Base-by-base conservation (phyloP, 2,113 vertebrate genomes). In the Lycaon pictus region DNA sequence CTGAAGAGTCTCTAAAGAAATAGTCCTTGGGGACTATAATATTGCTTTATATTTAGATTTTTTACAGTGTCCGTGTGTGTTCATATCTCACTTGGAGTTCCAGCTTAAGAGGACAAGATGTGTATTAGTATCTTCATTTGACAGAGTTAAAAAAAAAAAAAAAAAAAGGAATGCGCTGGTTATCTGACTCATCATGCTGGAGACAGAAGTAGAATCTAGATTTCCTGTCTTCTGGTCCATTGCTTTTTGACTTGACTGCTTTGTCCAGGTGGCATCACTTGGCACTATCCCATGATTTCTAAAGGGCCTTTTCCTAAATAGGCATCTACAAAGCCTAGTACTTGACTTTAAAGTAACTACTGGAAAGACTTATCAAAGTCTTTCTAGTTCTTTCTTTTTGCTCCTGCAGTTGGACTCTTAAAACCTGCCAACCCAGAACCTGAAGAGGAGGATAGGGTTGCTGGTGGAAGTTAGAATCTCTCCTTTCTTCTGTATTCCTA, bases 301-400 rank as follows among this genome's bases (percentile, higher is more conserved):
- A 27, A 77, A 76, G 67, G 55, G 32, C 43, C 48, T 87, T 77
- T 74, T 22, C 58, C n/a, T 15, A 4, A 4, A 4, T 29, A 15
- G 29, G 72, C 29, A 72, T 17, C 56, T 65, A 5, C 19, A 23
- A 25, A 51, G 13, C 65, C 27, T 27, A 37, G 29, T 56, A 79
- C 5, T 82, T 90, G 67, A 69, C 53, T 96, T 58, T 87, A 43
- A 65, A 88, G 55, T 72, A 81, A 69, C 65, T 93, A 22, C 20
- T 32, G 58, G 22, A 43, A 85, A 62, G 53, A 74, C 48, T 12
- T 22, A 22, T 48, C 27, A 37, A 74, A 65, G 74, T 69, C 27
- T 88, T 96, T 79, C 35, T 88, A 32, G 20, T 81, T 86, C 67
- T 48, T 88, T 95, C 43, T 62, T 93, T 90, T 79, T 81, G 32